Evolutionary conservation across 2,113 vertebrate species (phyloP).

Genomic region (Brachyhypopomus gauderio): DNA sequence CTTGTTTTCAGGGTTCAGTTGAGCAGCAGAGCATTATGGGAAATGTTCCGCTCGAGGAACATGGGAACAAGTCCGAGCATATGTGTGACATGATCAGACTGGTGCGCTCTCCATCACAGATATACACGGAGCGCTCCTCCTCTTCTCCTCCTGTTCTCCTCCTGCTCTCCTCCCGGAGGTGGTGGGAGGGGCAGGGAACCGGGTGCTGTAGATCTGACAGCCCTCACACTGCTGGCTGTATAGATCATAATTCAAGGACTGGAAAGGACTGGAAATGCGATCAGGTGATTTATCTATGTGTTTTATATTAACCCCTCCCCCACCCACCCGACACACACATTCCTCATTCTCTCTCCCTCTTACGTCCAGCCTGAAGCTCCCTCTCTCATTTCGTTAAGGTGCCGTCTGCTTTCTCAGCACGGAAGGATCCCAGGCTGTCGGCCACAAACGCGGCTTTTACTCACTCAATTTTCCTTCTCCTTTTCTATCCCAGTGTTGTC

Average conservation of each 20-base stretch:
- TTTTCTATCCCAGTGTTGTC: slow-evolving; percentile 2
- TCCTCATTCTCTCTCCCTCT: neutral
- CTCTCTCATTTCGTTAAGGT: slow-evolving; percentile 52
- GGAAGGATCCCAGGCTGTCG: slow-evolving; percentile 46
- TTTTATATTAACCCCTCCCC: too few relatives aligned
- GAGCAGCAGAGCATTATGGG: slow-evolving; percentile 35
- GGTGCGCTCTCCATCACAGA: too few relatives aligned
- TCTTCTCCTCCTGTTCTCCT: too few relatives aligned
- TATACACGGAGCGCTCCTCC: too few relatives aligned
- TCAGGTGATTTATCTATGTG: too few relatives aligned
- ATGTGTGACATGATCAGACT: too few relatives aligned
- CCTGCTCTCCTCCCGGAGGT: neutral
- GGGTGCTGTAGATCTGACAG: neutral
- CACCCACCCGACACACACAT: neutral
- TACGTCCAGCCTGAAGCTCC: neutral
- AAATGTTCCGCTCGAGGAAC: neutral
- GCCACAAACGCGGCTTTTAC: slow-evolving; percentile 47
- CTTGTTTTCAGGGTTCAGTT: slow-evolving; percentile 37
- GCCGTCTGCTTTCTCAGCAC: slow-evolving; percentile 30
- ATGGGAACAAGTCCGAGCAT: too few relatives aligned
- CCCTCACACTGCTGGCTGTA: neutral
- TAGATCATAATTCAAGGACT: neutral
- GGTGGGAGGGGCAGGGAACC: neutral
- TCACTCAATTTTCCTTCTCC: slow-evolving; percentile 35
- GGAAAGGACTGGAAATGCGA: too few relatives aligned